Conservation (phyloP, 2,113 vertebrate species). For the Pteropus alecto region DNA sequence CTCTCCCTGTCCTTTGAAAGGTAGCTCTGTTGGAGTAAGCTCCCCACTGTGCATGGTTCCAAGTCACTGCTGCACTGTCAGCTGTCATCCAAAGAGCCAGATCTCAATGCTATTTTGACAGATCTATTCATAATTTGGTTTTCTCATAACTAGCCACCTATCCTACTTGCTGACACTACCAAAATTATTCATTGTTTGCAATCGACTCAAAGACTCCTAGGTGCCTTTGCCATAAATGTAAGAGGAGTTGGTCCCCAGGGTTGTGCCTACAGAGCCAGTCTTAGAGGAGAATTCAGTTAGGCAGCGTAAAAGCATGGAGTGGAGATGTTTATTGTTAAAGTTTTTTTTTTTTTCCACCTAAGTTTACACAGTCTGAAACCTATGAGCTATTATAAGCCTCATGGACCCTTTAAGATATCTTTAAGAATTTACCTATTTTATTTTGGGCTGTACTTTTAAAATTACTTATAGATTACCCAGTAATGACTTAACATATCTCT, state of each 20-base stretch:
- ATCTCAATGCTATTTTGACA: neutral
- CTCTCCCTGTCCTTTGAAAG: slow-evolving; percentile 23
- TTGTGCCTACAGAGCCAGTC: rapidly evolving
- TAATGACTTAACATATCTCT: slow-evolving; percentile 28
- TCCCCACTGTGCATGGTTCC: neutral
- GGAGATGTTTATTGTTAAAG: neutral
- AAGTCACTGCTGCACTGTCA: neutral
- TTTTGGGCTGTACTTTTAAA: slow-evolving; percentile 47
- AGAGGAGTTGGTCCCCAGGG: neutral
- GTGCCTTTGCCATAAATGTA: neutral
- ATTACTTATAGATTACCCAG: slow-evolving; percentile 43
- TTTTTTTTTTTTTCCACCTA: neutral
- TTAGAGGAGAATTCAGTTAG: neutral
- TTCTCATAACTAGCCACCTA: neutral
- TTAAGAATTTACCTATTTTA: slow-evolving; percentile 28
- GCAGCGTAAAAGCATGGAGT: neutral
- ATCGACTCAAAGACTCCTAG: neutral
- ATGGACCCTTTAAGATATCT: neutral
- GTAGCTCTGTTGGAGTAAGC: neutral
- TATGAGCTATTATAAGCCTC: neutral
- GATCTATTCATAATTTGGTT: neutral
- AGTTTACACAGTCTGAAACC: slow-evolving; percentile 11
- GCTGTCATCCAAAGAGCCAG: neutral
- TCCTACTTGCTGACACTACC: neutral
- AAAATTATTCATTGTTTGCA: neutral